phyloP scores from a whole-genome alignment of 1,140 invertebrate species.

The Bicyclus anynana region DNA sequence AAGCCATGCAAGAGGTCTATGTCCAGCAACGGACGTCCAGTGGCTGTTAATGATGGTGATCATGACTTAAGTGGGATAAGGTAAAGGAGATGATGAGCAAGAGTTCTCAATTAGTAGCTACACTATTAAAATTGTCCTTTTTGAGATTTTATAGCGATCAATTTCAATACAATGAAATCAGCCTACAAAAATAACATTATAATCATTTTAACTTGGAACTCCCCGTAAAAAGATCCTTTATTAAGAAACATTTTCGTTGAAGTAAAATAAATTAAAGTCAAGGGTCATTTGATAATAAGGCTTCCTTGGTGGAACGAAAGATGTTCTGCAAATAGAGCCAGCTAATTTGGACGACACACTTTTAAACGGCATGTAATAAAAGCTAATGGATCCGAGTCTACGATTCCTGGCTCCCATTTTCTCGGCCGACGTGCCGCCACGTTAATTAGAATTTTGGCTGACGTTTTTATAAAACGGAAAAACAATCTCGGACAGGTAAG shows the following conservation, averaged over 20 bases:
- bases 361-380: conserved; percentile 62
- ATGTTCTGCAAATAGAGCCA: conserved; percentile 42
- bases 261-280: conserved; percentile 18
- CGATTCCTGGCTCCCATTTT: conserved; percentile 64
- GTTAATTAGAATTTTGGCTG: conserved; percentile 70
- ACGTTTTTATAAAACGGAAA: conserved; percentile 56
- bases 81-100: too few relatives aligned
- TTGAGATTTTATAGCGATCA: too few relatives aligned
- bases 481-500: conserved; percentile 19
- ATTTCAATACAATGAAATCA: too few relatives aligned
- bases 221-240: background rate
- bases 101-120: too few relatives aligned
- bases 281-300: conserved; percentile 32
- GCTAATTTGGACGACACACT: conserved; percentile 66
- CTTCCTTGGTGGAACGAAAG: conserved; percentile 11
- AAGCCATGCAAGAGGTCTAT: too few relatives aligned
- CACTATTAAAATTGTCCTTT: too few relatives aligned
- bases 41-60: too few relatives aligned
- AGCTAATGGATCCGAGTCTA: conserved; percentile 60
- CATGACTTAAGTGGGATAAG: too few relatives aligned
- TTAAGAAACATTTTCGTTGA: too few relatives aligned
- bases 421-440: conserved; percentile 40
- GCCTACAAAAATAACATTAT: too few relatives aligned
- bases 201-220: too few relatives aligned
- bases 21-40: too few relatives aligned